These are phyloP conservation scores for Eilema caniola DNA, from an alignment of 2,888 invertebrate genomes.

Conservation along the genomic window DNA sequence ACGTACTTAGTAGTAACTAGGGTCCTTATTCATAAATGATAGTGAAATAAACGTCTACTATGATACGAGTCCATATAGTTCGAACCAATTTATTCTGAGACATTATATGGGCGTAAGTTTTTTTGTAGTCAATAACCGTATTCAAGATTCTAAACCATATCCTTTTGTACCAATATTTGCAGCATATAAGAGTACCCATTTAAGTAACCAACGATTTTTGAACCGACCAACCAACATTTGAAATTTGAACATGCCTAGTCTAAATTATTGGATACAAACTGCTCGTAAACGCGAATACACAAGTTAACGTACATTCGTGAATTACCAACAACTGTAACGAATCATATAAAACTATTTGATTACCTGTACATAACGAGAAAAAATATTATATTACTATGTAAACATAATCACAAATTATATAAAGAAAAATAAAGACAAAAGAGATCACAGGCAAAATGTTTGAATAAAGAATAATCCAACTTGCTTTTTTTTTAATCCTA, in stretches of 20 bases:
- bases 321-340: not conserved
- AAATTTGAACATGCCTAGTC: not conserved
- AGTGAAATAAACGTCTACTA: not conserved
- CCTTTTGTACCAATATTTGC: not conserved
- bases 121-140: not conserved
- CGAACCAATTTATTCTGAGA: not conserved
- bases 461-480: conserved; percentile 8
- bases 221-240: too few relatives aligned
- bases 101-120: not conserved
- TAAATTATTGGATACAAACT: too few relatives aligned
- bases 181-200: too few relatives aligned
- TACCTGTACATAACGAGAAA: not conserved
- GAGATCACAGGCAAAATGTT: conserved; percentile 27
- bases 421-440: conserved; percentile 6
- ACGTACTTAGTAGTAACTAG: not conserved
- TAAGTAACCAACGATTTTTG: too few relatives aligned
- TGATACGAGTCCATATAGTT: not conserved
- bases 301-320: not conserved
- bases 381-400: not conserved
- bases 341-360: not conserved
- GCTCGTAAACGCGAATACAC: not conserved
- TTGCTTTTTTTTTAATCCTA: conserved; percentile 9
- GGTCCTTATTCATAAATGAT: not conserved
- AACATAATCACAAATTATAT: not conserved
- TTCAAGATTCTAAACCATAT: not conserved